A percentile compares a stretch with the other conserved stretches of the same genome.
Evolutionary conservation across 92 coral and sea anemone species (phyloP).

Genomic region (Zoanthus sansibaricus): DNA sequence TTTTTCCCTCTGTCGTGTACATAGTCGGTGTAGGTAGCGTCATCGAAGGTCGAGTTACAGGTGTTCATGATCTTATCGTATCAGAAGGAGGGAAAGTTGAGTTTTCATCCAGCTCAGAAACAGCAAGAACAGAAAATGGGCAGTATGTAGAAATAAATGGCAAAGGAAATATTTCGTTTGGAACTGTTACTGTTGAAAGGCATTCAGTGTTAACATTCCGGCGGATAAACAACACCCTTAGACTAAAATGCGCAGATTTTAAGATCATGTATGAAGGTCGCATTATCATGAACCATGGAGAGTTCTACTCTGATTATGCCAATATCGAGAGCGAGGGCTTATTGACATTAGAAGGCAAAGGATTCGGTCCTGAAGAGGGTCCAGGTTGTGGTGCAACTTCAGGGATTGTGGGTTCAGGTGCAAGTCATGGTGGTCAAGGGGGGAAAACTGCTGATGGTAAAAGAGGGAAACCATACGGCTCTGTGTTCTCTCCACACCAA

Average conservation of each 20-base stretch:
- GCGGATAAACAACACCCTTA: conserved; percentile 55
- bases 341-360: conserved; percentile 67
- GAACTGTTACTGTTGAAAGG: conserved; percentile 66
- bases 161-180: conserved; percentile 76
- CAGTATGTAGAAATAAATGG: conserved; percentile 62
- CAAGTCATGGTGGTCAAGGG: conserved; percentile 81
- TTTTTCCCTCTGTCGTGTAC: conserved; percentile 66
- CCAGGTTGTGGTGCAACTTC: conserved; percentile 68
- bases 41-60: conserved; percentile 76
- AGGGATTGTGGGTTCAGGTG: conserved; percentile 66
- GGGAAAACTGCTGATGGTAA: conserved; percentile 44
- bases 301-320: conserved; percentile 58
- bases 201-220: conserved; percentile 53
- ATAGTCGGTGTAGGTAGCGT: conserved; percentile 64
- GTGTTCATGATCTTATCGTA: conserved; percentile 66
- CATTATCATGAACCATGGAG: conserved; percentile 66
- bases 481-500: conserved; percentile 66
- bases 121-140: conserved; percentile 73
- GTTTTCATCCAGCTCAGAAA: conserved; percentile 69
- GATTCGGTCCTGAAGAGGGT: conserved; percentile 65
- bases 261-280: conserved; percentile 71
- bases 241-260: conserved; percentile 56
- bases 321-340: conserved; percentile 70
- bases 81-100: conserved; percentile 65
- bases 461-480: conserved; percentile 71